A percentile compares a stretch with the other conserved stretches of the same genome.
These are phyloP conservation scores for Theristicus caerulescens DNA, from an alignment of 2,113 vertebrate species.

Conservation along the genomic window DNA sequence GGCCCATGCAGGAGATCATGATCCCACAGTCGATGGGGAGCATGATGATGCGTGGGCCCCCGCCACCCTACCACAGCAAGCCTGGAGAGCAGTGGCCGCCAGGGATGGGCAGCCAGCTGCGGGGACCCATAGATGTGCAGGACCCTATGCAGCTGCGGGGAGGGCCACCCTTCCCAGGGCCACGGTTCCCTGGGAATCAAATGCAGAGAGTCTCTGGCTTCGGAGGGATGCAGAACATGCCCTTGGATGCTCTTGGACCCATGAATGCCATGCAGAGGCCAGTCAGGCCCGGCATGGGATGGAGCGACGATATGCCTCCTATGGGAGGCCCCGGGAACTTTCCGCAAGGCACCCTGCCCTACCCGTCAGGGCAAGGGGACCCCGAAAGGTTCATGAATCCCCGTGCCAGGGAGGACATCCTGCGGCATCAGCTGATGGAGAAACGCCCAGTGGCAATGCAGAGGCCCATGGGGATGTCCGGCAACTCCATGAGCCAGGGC, in stretches of 20 bases:
- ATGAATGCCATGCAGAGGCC: slow-evolving; percentile 83
- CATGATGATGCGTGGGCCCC: slow-evolving; percentile 91
- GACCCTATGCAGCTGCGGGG: slow-evolving; percentile 81
- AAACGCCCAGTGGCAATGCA: slow-evolving; percentile 84
- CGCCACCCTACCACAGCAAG: slow-evolving; percentile 96
- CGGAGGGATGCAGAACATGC: slow-evolving; percentile 82
- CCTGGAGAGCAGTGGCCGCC: slow-evolving; percentile 86
- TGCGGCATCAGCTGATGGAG: slow-evolving; percentile 89
- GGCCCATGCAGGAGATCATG: slow-evolving; percentile 88
- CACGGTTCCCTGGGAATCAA: slow-evolving; percentile 85
- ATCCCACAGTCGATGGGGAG: slow-evolving; percentile 80
- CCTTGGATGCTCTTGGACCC: slow-evolving; percentile 84
- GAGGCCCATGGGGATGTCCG: slow-evolving; percentile 74
- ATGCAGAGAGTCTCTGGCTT: slow-evolving; percentile 79
- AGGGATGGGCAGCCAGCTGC: slow-evolving; percentile 77
- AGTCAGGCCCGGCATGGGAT: slow-evolving; percentile 84
- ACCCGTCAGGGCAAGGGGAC: slow-evolving; percentile 83
- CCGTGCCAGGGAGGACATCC: slow-evolving; percentile 86
- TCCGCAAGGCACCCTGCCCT: slow-evolving; percentile 79
- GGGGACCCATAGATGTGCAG: slow-evolving; percentile 79
- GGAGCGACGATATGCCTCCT: slow-evolving; percentile 89
- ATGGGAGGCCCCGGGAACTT: slow-evolving; percentile 81
- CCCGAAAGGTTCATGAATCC: slow-evolving; percentile 85
- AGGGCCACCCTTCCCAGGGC: slow-evolving; percentile 73
- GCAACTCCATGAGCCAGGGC: slow-evolving; percentile 78